These are phyloP conservation scores for Trididemnum clinides DNA, from an alignment of 23 tunicate genomes.

Conservation along the genomic window DNA sequence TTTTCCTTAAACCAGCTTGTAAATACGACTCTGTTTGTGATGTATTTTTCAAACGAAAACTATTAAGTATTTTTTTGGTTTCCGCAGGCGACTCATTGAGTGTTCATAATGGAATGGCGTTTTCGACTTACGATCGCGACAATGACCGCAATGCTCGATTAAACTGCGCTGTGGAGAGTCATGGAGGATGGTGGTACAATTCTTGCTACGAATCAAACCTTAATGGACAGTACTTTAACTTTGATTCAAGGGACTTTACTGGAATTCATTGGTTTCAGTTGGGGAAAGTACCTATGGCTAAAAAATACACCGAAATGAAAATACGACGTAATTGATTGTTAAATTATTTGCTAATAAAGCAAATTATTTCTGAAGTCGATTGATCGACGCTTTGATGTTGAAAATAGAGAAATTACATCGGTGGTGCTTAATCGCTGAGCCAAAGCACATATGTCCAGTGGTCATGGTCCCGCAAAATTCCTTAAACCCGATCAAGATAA, in stretches of 20 bases:
- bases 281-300: not conserved
- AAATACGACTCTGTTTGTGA: too few species aligned
- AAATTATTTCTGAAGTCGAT: too few species aligned
- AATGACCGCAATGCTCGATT: not conserved
- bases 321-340: not conserved
- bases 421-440: too few species aligned
- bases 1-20: too few species aligned
- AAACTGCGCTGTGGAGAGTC: not conserved
- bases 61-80: too few species aligned
- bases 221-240: not conserved
- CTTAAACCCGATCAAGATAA: too few species aligned
- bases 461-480: too few species aligned
- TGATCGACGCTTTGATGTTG: too few species aligned
- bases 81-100: conserved; percentile 2
- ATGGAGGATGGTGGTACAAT: conserved; percentile 29
- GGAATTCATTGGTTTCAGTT: not conserved
- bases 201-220: not conserved
- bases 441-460: too few species aligned
- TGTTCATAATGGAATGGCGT: not conserved
- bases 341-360: too few species aligned
- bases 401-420: too few species aligned
- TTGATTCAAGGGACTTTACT: not conserved
- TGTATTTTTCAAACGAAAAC: too few species aligned
- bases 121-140: conserved; percentile 8
- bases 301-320: not conserved